Percentiles rank a stretch among this genome's conserved stretches.
These are phyloP conservation scores for Channa maculata DNA, from an alignment of 2,113 vertebrate species.

Conservation along the genomic window DNA sequence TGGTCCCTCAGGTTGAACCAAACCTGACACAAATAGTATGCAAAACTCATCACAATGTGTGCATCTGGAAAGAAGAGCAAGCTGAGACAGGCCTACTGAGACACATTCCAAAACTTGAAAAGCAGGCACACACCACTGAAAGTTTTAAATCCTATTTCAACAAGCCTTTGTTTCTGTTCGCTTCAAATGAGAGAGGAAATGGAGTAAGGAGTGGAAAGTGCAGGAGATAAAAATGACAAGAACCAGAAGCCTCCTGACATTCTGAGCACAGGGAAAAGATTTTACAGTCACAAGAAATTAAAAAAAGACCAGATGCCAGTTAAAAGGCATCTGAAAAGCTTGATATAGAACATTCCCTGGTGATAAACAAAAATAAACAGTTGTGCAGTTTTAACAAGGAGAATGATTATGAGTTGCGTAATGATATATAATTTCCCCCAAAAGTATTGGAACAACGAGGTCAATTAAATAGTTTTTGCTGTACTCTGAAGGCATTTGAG, in stretches of 20 bases:
- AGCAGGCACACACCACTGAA: not conserved
- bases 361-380: no score
- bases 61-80: conserved; percentile 40
- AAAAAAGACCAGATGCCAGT: not conserved
- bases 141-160: conserved; percentile 27
- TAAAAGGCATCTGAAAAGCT: no score
- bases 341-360: no score
- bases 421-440: no score
- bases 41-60: conserved; percentile 42
- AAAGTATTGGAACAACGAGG: no score
- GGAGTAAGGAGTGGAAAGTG: conserved; percentile 5
- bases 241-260: conserved; percentile 20
- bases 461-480: no score
- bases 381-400: no score
- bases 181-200: conserved; percentile 19
- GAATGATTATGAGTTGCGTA: no score
- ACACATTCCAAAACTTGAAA: conserved; percentile 34
- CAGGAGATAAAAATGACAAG: conserved; percentile 40
- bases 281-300: not conserved
- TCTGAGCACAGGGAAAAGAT: not conserved
- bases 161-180: not conserved
- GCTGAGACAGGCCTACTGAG: conserved; percentile 49
- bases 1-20: conserved; percentile 12
- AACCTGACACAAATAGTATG: conserved; percentile 53
- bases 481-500: no score